Evolutionary conservation across 2,888 invertebrate species (phyloP).

Genomic region (Drosophila formosana): DNA sequence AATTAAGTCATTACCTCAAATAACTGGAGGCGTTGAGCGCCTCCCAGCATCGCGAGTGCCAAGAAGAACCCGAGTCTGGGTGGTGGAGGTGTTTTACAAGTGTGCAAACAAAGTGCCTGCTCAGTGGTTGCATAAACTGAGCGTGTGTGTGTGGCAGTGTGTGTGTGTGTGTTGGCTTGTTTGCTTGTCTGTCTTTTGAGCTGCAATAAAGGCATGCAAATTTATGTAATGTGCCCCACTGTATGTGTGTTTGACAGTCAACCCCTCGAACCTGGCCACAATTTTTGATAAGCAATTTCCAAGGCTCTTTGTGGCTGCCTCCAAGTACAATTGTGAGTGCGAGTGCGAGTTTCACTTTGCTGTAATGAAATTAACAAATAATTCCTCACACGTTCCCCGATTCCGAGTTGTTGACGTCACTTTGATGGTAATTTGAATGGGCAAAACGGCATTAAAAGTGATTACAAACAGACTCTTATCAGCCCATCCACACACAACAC

Average conservation of each 20-base stretch:
- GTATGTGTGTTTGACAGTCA: constrained; percentile 34
- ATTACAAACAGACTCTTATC: constrained; percentile 73
- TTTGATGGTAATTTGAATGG: constrained; percentile 78
- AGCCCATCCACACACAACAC: constrained; percentile 46
- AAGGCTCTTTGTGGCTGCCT: constrained; percentile 47
- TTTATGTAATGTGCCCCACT: constrained; percentile 55
- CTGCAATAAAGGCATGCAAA: constrained; percentile 81
- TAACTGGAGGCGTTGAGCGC: constrained; percentile 57
- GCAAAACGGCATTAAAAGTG: constrained; percentile 65
- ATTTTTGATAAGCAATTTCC: constrained; percentile 79
- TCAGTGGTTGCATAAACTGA: constrained; percentile 60
- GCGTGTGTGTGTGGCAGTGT: constrained; percentile 24
- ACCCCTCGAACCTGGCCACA: constrained; percentile 30
- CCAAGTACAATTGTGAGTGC: constrained; percentile 14
- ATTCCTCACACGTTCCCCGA: constrained; percentile 56
- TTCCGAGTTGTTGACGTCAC: constrained; percentile 54
- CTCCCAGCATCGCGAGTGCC: neutral
- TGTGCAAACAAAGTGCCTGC: constrained; percentile 72
- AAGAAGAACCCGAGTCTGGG: neutral
- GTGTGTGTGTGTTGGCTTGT: constrained; percentile 47
- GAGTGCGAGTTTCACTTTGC: constrained; percentile 27
- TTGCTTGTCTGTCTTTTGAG: constrained; percentile 52
- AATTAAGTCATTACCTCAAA: constrained; percentile 78
- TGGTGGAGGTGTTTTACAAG: constrained; percentile 76
- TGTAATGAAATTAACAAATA: constrained; percentile 80